Evolutionary conservation across 2,797 vertebrate genomes (phyloP).

Genomic region (Micromesistius poutassou): DNA sequence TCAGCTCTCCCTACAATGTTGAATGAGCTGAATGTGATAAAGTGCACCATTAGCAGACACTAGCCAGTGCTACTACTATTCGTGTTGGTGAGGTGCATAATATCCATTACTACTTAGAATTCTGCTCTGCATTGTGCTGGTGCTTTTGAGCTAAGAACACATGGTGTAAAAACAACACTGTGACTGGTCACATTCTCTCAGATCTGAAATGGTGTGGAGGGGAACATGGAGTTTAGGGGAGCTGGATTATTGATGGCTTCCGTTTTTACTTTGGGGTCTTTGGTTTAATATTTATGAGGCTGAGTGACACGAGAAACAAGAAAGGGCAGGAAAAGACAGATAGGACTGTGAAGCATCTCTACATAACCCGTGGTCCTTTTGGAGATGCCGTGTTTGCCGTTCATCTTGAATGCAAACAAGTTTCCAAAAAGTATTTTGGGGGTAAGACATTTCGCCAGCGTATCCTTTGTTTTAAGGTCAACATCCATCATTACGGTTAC

Average conservation of each 20-base stretch:
- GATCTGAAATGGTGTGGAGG: constrained; percentile 61
- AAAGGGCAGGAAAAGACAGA: neutral
- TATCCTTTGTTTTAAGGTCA: neutral
- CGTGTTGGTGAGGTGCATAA: constrained; percentile 11
- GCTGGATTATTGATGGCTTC: neutral
- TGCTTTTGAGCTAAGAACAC: constrained; percentile 39
- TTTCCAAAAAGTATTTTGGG: neutral
- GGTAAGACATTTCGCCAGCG: neutral
- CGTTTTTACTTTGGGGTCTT: neutral
- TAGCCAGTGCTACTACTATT: neutral
- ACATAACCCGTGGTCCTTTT: neutral
- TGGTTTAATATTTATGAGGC: neutral
- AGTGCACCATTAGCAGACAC: constrained; percentile 2
- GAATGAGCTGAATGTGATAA: constrained; percentile 17
- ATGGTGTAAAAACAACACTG: constrained; percentile 17
- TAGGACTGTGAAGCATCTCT: neutral
- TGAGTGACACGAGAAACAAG: neutral
- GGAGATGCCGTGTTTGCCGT: neutral
- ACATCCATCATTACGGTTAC: neutral
- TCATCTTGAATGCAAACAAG: neutral
- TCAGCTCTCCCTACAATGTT: neutral
- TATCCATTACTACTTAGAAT: constrained; percentile 2
- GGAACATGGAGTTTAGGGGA: constrained; percentile 5
- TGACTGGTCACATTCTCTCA: constrained; percentile 32
- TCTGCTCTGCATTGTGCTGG: constrained; percentile 20